These are phyloP conservation scores for Formicarius rufipectus DNA, from an alignment of 2,113 vertebrate species.

Conservation along the genomic window DNA sequence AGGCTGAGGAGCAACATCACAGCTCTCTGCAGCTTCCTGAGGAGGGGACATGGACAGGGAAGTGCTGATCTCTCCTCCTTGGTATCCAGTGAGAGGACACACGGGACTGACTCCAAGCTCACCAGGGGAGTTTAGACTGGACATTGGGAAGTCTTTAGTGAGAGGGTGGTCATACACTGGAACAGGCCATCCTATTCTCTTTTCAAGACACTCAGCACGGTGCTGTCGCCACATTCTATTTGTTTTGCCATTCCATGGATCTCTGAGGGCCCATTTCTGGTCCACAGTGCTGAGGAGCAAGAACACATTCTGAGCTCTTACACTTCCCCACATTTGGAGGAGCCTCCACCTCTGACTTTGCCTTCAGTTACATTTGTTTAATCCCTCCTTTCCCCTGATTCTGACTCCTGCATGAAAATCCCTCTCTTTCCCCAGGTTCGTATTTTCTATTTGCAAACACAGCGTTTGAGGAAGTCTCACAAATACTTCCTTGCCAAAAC, in stretches of 20 bases:
- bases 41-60: accelerated
- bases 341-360: not conserved
- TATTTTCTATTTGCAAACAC: not conserved
- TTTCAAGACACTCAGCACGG: not conserved
- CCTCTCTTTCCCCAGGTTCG: not conserved
- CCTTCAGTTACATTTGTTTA: not conserved
- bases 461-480: not conserved
- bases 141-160: not conserved
- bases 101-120: not conserved
- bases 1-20: not conserved
- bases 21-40: not conserved
- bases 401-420: not conserved
- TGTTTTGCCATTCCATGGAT: not conserved
- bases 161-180: not conserved
- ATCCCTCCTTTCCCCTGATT: not conserved
- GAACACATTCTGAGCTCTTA: not conserved
- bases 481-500: not conserved
- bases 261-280: not conserved
- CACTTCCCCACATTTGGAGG: not conserved
- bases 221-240: not conserved
- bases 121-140: not conserved
- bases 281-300: not conserved
- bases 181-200: not conserved
- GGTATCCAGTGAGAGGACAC: too few species aligned
- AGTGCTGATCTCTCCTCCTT: not conserved